phyloP scores from a whole-genome alignment of 2,888 invertebrate genomes.

The Gari tellinella region DNA sequence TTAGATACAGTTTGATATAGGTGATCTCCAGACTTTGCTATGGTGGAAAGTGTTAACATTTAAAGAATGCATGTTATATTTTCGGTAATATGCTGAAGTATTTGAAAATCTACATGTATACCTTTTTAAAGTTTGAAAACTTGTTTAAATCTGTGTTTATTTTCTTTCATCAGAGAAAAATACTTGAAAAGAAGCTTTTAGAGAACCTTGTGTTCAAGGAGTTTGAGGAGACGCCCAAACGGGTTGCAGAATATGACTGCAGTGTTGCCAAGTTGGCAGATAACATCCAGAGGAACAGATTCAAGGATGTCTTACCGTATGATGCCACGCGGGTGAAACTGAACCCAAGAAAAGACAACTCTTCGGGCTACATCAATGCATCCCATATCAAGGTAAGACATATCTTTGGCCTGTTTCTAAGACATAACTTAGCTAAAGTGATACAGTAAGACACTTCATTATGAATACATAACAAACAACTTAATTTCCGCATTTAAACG shows the following conservation, averaged over 20 bases:
- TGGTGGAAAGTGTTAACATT: too few species aligned
- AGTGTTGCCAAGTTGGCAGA: constrained; percentile 89
- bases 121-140: too few species aligned
- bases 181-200: constrained; percentile 80
- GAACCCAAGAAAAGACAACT: constrained; percentile 92
- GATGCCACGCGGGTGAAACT: constrained; percentile 94
- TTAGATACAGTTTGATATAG: too few species aligned
- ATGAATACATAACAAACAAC: too few species aligned
- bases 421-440: too few species aligned
- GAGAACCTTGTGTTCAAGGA: constrained; percentile 87
- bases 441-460: too few species aligned
- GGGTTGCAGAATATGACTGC: constrained; percentile 85
- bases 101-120: too few species aligned
- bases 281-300: constrained; percentile 87
- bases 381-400: constrained; percentile 92
- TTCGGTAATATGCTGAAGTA: too few species aligned
- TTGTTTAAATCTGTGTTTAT: neutral
- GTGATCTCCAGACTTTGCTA: too few species aligned
- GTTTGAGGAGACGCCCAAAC: constrained; percentile 93
- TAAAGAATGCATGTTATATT: too few species aligned
- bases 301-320: constrained; percentile 93
- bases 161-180: constrained; percentile 70
- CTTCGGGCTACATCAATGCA: constrained; percentile 96
- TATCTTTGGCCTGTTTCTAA: too few species aligned
- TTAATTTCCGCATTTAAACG: too few species aligned